Percentiles rank a stretch among this genome's conserved stretches.
These are phyloP conservation scores for Aporophyla lueneburgensis DNA, from an alignment of 2,888 invertebrate species.

Conservation along the genomic window DNA sequence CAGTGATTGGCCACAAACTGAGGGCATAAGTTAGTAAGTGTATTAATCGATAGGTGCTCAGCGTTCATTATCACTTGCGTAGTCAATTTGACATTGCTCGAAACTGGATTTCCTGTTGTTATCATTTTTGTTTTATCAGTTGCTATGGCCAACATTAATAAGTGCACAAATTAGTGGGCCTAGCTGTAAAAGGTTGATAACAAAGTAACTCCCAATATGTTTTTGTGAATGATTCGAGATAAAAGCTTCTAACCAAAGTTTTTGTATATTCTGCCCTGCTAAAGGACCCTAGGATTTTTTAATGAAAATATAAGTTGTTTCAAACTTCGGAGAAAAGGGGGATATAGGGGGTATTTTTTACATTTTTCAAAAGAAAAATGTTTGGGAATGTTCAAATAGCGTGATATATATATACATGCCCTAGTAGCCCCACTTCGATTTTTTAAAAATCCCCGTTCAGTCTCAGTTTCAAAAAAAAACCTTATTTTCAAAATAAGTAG, in stretches of 20 bases:
- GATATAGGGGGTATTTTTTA: no score
- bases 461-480: no score
- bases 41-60: background rate
- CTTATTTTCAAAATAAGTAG: no score
- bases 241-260: background rate
- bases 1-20: slow-evolving; percentile 14
- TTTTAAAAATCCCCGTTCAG: no score
- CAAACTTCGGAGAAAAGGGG: no score
- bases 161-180: background rate
- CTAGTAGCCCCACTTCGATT: no score
- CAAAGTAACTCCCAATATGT: background rate
- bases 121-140: slow-evolving; percentile 36
- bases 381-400: no score
- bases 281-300: no score
- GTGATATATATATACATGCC: no score
- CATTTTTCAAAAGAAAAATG: no score
- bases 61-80: background rate
- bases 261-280: background rate
- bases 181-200: background rate
- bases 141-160: background rate
- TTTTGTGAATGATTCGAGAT: background rate
- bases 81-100: background rate
- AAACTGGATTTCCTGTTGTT: background rate
- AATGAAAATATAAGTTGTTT: no score
- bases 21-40: background rate